Evolutionary conservation across 1,140 invertebrate species (phyloP).

Genomic region (Caenorhabditis latens): DNA sequence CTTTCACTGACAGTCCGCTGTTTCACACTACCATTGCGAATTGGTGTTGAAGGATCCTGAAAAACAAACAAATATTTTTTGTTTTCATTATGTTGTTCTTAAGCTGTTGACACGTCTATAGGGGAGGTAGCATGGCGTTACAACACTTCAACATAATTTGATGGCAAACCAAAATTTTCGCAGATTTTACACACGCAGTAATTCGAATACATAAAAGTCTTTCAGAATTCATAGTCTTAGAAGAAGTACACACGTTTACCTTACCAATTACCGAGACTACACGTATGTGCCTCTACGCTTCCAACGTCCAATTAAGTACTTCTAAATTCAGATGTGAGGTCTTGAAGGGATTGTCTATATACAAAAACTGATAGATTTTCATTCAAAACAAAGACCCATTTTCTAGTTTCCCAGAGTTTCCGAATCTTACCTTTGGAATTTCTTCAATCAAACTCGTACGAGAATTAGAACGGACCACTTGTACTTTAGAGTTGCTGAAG

Average conservation of each 20-base stretch:
- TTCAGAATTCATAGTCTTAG: neutral
- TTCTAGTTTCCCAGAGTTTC: neutral
- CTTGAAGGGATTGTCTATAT: no score
- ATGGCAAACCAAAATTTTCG: conserved; percentile 19
- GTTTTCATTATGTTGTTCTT: no score
- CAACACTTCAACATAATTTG: conserved; percentile 39
- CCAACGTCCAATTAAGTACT: conserved; percentile 29
- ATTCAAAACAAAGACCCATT: neutral
- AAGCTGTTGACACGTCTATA: conserved; percentile 14
- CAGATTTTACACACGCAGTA: neutral
- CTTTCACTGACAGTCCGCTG: conserved; percentile 6
- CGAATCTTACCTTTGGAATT: conserved; percentile 28
- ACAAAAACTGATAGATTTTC: neutral
- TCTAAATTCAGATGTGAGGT: conserved; percentile 8
- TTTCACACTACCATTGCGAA: conserved; percentile 35
- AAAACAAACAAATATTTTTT: neutral
- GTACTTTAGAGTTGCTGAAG: conserved; percentile 27
- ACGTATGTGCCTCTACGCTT: conserved; percentile 52
- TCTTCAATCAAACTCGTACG: conserved; percentile 31
- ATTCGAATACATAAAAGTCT: neutral
- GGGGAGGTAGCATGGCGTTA: conserved; percentile 42
- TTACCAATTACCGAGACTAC: conserved; percentile 19
- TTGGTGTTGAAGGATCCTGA: neutral
- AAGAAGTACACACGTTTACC: conserved; percentile 50
- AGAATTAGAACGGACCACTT: conserved; percentile 34